Percentiles rank a stretch among this genome's conserved stretches.
Conservation (phyloP, 2,797 vertebrate genomes). For the Phataginus tetradactyla region DNA sequence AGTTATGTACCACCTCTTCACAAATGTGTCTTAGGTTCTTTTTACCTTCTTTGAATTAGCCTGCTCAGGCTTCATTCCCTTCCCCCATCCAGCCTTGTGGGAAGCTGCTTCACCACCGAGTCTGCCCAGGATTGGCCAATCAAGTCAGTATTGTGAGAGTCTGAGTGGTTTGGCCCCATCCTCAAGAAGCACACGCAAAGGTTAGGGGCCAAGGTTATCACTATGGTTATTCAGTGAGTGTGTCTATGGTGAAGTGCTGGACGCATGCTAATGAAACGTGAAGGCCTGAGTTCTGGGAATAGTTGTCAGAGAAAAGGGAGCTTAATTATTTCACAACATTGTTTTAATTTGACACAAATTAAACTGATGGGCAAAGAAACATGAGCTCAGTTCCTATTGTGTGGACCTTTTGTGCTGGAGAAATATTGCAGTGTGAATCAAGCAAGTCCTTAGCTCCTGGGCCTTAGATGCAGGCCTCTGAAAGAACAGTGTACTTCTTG, state of each 20-base stretch:
- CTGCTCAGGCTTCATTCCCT: conserved; percentile 8
- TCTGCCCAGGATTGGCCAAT: conserved; percentile 15
- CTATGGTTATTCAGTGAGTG: conserved; percentile 59
- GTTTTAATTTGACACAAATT: neutral
- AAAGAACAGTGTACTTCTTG: neutral
- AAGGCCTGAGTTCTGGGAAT: neutral
- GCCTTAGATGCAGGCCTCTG: neutral
- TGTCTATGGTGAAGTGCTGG: neutral
- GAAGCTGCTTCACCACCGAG: neutral
- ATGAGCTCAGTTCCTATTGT: neutral
- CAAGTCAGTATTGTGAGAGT: conserved; percentile 24
- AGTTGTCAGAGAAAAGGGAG: neutral
- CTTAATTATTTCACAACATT: conserved; percentile 5
- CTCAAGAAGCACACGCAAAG: conserved; percentile 30
- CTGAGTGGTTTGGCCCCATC: conserved; percentile 53
- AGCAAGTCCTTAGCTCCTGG: neutral
- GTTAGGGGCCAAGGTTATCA: conserved; percentile 63
- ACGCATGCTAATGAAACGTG: conserved; percentile 50
- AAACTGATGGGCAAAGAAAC: neutral
- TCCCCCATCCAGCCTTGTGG: neutral
- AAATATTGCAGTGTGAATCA: neutral
- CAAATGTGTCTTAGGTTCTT: conserved; percentile 3
- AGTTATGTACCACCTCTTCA: conserved; percentile 31
- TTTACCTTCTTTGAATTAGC: neutral
- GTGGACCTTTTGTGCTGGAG: neutral